Percentiles rank a stretch among this genome's conserved stretches.
These are phyloP conservation scores for Mimumesa dahlbomi DNA, from an alignment of 2,888 invertebrate species.

Conservation along the genomic window DNA sequence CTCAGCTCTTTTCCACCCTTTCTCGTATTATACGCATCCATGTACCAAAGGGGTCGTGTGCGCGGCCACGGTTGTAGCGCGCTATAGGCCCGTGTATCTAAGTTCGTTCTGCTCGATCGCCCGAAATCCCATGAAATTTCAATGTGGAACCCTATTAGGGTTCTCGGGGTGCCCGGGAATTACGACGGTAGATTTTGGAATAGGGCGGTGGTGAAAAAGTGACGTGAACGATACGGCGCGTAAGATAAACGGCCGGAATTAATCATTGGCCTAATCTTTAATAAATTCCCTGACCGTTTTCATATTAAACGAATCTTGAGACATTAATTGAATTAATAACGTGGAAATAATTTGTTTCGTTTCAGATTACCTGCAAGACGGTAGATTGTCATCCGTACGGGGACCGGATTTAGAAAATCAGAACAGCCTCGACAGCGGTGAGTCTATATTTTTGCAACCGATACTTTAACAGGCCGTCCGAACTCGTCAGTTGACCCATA, in stretches of 20 bases:
- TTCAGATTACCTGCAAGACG: slow-evolving; percentile 70
- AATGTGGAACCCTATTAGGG: slow-evolving; percentile 57
- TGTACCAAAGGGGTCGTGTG: slow-evolving; percentile 51
- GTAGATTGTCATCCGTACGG: slow-evolving; percentile 61
- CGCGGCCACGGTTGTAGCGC: slow-evolving; percentile 24
- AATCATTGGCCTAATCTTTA: too few relatives aligned
- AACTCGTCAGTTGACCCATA: neutral
- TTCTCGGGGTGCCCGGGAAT: slow-evolving; percentile 13
- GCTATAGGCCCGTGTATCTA: slow-evolving; percentile 26
- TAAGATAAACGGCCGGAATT: slow-evolving; percentile 2
- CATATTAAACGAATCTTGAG: too few relatives aligned
- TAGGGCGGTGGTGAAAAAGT: neutral
- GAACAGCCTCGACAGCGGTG: slow-evolving; percentile 75
- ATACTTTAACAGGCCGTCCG: too few relatives aligned
- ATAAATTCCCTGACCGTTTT: too few relatives aligned
- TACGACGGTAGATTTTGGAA: slow-evolving; percentile 35
- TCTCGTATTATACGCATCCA: slow-evolving; percentile 64
- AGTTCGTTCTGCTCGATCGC: slow-evolving; percentile 62
- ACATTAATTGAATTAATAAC: too few relatives aligned
- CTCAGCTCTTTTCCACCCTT: slow-evolving; percentile 65
- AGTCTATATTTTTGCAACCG: too few relatives aligned
- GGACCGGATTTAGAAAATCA: slow-evolving; percentile 74
- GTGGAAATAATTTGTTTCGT: slow-evolving; percentile 20
- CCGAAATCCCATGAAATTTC: slow-evolving; percentile 63
- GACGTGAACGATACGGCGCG: neutral